A percentile compares a stretch with the other conserved stretches of the same genome.
Evolutionary conservation across 2,797 vertebrate species (phyloP).

Genomic region (Glyptemys insculpta): DNA sequence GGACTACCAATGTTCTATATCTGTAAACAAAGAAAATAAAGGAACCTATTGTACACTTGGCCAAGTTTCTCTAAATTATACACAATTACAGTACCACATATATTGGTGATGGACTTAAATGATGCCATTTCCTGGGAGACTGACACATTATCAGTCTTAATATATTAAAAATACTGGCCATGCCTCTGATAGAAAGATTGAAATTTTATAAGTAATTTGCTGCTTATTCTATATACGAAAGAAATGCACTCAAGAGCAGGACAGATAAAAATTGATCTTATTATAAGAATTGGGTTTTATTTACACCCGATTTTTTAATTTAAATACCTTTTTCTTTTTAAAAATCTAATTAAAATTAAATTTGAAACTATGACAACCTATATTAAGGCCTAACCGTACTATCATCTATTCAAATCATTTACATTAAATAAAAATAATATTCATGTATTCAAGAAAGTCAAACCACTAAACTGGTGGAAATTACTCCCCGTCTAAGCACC

Average conservation of each 20-base stretch:
- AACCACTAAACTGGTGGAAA: neutral
- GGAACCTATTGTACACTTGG: neutral
- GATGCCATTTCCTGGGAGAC: constrained; percentile 45
- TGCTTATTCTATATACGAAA: neutral
- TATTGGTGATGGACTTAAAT: constrained; percentile 17
- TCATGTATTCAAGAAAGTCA: neutral
- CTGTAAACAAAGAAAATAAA: neutral
- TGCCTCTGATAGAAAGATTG: neutral
- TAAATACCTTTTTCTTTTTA: neutral
- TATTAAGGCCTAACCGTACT: fast-evolving
- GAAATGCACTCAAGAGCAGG: fast-evolving
- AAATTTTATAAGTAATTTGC: fast-evolving
- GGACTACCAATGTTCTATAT: neutral
- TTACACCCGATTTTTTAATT: neutral
- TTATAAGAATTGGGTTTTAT: neutral
- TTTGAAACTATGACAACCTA: neutral
- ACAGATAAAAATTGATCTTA: neutral
- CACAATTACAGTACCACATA: neutral
- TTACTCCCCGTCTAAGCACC: neutral
- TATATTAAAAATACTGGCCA: neutral
- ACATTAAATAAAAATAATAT: neutral
- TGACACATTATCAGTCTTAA: neutral
- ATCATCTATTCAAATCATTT: neutral
- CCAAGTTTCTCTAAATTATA: constrained; percentile 15
- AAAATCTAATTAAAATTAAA: neutral